These are phyloP conservation scores for Clarias laeviceps DNA, from an alignment of 2,797 vertebrate species.

Conservation along the genomic window DNA sequence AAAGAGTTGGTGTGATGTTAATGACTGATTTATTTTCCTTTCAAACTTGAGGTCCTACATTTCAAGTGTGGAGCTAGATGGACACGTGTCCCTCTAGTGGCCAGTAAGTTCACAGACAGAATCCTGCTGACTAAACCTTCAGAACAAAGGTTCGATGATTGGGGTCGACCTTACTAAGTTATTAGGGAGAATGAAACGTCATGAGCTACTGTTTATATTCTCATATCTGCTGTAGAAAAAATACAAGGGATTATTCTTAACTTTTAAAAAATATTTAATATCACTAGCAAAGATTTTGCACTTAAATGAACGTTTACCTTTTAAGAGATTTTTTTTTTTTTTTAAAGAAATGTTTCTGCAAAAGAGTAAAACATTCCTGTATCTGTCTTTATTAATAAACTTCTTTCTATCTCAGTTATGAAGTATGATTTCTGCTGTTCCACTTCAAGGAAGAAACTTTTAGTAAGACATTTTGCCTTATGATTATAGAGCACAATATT, in stretches of 20 bases:
- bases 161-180: slow-evolving; percentile 46
- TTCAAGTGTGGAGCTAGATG: slow-evolving; percentile 42
- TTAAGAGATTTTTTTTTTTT: slow-evolving; percentile 65
- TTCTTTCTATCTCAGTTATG: slow-evolving; percentile 61
- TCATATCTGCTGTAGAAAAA: slow-evolving; percentile 75
- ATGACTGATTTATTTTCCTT: slow-evolving; percentile 12
- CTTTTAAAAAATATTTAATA: slow-evolving; percentile 64
- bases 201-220: slow-evolving; percentile 73
- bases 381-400: slow-evolving; percentile 77
- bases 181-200: slow-evolving; percentile 66
- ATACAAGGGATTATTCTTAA: slow-evolving; percentile 72
- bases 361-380: slow-evolving; percentile 71
- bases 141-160: slow-evolving; percentile 39
- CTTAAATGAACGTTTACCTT: slow-evolving; percentile 79
- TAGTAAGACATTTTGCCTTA: neutral
- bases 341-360: slow-evolving; percentile 68
- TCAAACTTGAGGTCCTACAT: slow-evolving; percentile 55
- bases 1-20: slow-evolving; percentile 17
- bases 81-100: slow-evolving; percentile 45
- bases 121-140: slow-evolving; percentile 54
- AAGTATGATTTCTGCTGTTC: slow-evolving; percentile 17
- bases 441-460: neutral
- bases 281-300: slow-evolving; percentile 82
- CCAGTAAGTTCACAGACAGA: slow-evolving; percentile 47
- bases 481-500: neutral